Conservation (phyloP, 1,140 invertebrate genomes). For the Zaprionus nigranus region DNA sequence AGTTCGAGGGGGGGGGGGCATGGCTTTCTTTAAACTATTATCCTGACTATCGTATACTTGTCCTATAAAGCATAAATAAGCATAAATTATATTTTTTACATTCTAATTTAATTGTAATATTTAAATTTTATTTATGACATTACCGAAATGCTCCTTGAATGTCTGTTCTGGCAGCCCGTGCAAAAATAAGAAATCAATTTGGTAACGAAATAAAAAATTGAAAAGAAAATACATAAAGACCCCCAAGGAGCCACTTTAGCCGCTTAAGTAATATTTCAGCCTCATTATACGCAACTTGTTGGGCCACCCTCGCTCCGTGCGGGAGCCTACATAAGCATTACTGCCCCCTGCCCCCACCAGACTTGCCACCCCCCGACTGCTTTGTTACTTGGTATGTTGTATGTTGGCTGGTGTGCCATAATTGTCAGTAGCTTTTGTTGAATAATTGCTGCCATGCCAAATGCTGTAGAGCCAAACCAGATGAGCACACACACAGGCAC, state of each 20-base stretch:
- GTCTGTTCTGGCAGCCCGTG: neutral
- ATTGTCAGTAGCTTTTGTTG: slow-evolving; percentile 82
- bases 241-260: neutral
- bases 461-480: slow-evolving; percentile 62
- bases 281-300: slow-evolving; percentile 26
- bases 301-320: slow-evolving; percentile 20
- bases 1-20: too few relatives aligned
- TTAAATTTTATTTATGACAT: too few relatives aligned
- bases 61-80: too few relatives aligned
- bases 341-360: neutral
- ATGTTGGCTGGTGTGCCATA: slow-evolving; percentile 77
- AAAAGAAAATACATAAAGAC: neutral
- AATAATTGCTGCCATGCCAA: slow-evolving; percentile 79
- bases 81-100: neutral
- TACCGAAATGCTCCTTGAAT: too few relatives aligned
- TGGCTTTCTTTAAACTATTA: neutral
- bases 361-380: neutral
- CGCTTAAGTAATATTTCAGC: slow-evolving; percentile 17
- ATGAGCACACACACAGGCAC: slow-evolving; percentile 36
- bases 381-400: slow-evolving; percentile 45
- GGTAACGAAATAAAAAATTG: neutral
- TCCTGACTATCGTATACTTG: too few relatives aligned
- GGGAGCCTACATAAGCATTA: slow-evolving; percentile 2
- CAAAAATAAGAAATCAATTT: slow-evolving; percentile 12
- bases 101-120: too few relatives aligned